Evolutionary conservation across 1,140 invertebrate species (phyloP).

Genomic region (Kradibia gibbosae): DNA sequence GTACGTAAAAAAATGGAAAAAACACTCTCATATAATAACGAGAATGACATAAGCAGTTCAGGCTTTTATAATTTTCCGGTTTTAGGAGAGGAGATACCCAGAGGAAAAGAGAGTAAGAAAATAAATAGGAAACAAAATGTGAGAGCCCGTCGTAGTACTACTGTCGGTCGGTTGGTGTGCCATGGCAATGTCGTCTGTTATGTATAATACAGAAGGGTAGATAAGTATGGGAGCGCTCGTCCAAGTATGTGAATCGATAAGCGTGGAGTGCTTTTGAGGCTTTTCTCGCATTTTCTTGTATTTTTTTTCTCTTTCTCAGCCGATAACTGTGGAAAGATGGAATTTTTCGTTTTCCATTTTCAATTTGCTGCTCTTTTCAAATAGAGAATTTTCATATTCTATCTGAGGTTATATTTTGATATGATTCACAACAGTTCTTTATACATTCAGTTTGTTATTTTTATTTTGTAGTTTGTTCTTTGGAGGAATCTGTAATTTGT

Average conservation of each 20-base stretch:
- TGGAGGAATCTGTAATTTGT: neutral
- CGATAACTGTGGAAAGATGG: neutral
- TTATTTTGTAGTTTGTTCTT: neutral
- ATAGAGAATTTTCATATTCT: conserved; percentile 4
- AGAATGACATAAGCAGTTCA: neutral
- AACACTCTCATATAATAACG: neutral
- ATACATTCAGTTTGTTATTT: neutral
- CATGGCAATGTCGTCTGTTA: conserved; percentile 5
- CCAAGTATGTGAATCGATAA: conserved; percentile 43
- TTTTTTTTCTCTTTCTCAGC: neutral
- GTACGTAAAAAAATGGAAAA: neutral
- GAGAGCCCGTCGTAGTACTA: neutral
- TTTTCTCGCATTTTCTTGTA: conserved; percentile 19
- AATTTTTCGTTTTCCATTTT: conserved; percentile 25
- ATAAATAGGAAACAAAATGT: conserved; percentile 23
- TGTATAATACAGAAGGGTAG: conserved; percentile 9
- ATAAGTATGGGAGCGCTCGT: neutral
- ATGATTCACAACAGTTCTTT: neutral
- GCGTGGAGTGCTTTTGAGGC: conserved; percentile 33
- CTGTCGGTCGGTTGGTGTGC: conserved; percentile 5
- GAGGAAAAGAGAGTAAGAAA: neutral
- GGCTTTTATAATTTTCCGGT: neutral
- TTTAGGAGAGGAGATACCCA: neutral
- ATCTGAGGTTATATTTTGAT: conserved; percentile 1
- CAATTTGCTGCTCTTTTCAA: conserved; percentile 27